Evolutionary conservation across 1,140 invertebrate species (phyloP).

Genomic region (Chlorops oryzae): DNA sequence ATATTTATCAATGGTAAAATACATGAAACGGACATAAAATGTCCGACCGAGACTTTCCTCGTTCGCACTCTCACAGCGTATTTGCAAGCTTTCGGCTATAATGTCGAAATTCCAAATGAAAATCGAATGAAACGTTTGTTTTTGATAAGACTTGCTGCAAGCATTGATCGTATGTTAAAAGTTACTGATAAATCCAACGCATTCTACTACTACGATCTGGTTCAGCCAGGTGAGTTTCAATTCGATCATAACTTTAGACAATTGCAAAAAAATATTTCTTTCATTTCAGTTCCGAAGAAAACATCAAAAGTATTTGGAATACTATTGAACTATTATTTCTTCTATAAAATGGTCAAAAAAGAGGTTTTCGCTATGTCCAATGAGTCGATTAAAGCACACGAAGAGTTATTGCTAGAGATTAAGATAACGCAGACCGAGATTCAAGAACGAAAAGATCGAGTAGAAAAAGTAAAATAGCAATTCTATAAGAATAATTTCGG

Average conservation of each 20-base stretch:
- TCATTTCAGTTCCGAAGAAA: constrained; percentile 24
- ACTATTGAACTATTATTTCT: constrained; percentile 31
- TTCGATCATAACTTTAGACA: too few species aligned
- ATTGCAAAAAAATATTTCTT: neutral
- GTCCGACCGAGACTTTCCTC: constrained; percentile 26
- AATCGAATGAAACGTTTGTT: constrained; percentile 27
- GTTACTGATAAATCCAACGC: constrained; percentile 27
- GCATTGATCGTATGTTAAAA: constrained; percentile 32
- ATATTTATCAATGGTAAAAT: constrained; percentile 30
- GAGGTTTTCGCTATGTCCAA: constrained; percentile 21
- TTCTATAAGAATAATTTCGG: too few species aligned
- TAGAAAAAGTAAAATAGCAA: constrained; percentile 6
- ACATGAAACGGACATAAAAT: constrained; percentile 18
- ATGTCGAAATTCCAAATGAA: constrained; percentile 15
- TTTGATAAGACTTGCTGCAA: constrained; percentile 26
- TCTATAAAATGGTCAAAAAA: constrained; percentile 31
- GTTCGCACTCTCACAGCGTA: constrained; percentile 24
- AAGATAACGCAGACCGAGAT: constrained; percentile 16
- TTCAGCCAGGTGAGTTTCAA: constrained; percentile 29
- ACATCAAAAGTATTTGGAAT: constrained; percentile 23
- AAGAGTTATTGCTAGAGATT: constrained; percentile 12
- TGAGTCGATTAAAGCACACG: constrained; percentile 16
- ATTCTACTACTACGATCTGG: constrained; percentile 29
- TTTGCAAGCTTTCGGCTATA: constrained; percentile 26
- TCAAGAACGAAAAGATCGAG: constrained; percentile 14